Evolutionary conservation across 2,113 vertebrate genomes (phyloP).

Genomic region (Nycticebus coucang): DNA sequence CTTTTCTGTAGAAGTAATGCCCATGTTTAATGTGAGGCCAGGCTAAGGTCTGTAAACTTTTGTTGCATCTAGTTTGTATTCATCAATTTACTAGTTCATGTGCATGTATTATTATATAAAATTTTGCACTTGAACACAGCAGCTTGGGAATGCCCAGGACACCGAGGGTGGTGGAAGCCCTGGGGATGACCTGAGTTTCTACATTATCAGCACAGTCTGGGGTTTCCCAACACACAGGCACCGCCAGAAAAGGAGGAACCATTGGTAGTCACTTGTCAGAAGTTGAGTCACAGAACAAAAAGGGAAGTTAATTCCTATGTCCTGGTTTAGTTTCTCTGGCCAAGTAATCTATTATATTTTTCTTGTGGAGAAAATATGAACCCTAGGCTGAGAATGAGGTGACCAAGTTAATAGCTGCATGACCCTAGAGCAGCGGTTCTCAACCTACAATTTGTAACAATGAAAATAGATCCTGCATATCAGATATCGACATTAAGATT

Average conservation of each 20-base stretch:
- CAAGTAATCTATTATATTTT: not conserved
- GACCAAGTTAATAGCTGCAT: not conserved
- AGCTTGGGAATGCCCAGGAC: not conserved
- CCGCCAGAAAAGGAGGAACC: accelerated
- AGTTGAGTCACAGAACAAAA: not conserved
- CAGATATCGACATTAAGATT: no score
- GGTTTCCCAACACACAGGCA: not conserved
- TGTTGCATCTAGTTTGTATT: not conserved
- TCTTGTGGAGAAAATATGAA: not conserved
- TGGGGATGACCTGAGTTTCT: accelerated
- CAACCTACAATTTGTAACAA: no score
- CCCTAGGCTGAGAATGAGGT: no score
- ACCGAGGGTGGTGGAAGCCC: not conserved
- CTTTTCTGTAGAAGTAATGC: not conserved
- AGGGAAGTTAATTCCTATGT: no score
- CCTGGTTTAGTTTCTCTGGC: not conserved
- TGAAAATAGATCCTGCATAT: no score
- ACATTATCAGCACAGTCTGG: accelerated
- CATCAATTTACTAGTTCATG: no score
- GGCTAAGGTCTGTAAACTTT: not conserved
- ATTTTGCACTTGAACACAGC: no score
- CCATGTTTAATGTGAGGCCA: not conserved
- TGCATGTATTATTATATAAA: not conserved
- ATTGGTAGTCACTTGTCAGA: accelerated
- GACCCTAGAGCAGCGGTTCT: no score